Conservation (phyloP, 2,113 vertebrate genomes). For the Petaurus breviceps region DNA sequence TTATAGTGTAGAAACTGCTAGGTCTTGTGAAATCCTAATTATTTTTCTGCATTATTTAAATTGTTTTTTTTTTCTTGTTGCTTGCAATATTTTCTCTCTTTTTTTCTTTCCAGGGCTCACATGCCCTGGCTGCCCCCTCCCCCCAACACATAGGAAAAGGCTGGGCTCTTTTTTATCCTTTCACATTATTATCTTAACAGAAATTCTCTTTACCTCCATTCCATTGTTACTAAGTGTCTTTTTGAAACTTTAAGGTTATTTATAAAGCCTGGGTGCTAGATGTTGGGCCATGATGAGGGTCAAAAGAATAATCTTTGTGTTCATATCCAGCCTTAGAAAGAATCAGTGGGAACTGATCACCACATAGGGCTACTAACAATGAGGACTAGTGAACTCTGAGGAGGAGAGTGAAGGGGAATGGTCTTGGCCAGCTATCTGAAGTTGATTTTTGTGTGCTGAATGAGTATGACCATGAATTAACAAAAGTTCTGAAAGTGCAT, state of each 20-base stretch:
- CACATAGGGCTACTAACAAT: not conserved
- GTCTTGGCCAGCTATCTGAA: not conserved
- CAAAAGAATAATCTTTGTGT: not conserved
- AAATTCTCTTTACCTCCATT: not conserved
- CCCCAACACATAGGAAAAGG: not conserved
- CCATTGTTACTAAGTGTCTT: not conserved
- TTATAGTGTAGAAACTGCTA: no score
- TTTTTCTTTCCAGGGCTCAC: not conserved
- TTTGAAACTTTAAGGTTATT: not conserved
- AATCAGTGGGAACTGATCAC: not conserved
- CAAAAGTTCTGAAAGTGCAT: not conserved
- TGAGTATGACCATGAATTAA: not conserved
- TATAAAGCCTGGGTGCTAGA: not conserved
- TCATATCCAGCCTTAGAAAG: not conserved
- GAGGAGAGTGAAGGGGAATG: not conserved
- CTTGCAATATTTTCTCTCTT: no score
- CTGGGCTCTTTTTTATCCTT: not conserved
- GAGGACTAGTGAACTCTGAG: not conserved
- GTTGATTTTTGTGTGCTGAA: not conserved
- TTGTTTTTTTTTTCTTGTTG: not conserved
- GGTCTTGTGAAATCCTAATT: no score
- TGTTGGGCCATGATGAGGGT: not conserved
- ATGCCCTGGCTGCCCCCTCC: no score
- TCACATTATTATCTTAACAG: not conserved
- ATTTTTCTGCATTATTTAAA: no score